Base-by-base conservation (phyloP, 2,113 vertebrate genomes). In the Gorsachius goisagi region DNA sequence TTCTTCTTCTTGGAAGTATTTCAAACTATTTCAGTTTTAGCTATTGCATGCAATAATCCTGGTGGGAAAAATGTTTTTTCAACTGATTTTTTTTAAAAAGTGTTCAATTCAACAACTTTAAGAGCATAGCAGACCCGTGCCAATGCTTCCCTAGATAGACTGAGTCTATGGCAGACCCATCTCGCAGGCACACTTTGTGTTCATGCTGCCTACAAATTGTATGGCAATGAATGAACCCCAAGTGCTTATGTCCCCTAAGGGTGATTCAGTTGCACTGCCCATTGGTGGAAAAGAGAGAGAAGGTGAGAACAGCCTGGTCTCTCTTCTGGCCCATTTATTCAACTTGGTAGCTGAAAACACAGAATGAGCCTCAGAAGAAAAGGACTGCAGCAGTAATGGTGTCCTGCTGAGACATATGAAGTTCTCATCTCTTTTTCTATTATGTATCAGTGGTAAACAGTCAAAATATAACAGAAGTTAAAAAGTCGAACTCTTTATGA, bases 131-230 rank as follows among this genome's bases (percentile, higher is more conserved):
- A 1, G 1, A 30, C 7, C 6, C 11, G 5, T 59, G 33, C 30
- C 75, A 59, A 3, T 37, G 26, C 4, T 60, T 79, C 23, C 39
- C n/a, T 21, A 27, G 20, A 10, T 22, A 35, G 7, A 41, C 18
- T 1, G 0, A 32, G 12, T 45, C 55, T 77, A 16, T 11, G 19
- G 19, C 1, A 0, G 47, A 41, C 15, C 5, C 15, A 47, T 18
- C 41, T 50, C 53, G 27, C 13, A 88, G 53, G 13, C 5, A 35
- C 17, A 9, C 63, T 39, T 11, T 82, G 21, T 37, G 17, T 26
- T 88, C 41, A 11, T 14, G 3, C 27, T 60, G 44, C 17, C 23
- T 28, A 60, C 23, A 33, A 32, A 26, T 2, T 37, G 6, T 21
- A 41, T 15, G 0, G 0, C 5, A 1, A 33, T 18, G 15, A 72